These are phyloP conservation scores for Theodoxus fluviatilis DNA, from an alignment of 2,888 invertebrate genomes.

Conservation along the genomic window DNA sequence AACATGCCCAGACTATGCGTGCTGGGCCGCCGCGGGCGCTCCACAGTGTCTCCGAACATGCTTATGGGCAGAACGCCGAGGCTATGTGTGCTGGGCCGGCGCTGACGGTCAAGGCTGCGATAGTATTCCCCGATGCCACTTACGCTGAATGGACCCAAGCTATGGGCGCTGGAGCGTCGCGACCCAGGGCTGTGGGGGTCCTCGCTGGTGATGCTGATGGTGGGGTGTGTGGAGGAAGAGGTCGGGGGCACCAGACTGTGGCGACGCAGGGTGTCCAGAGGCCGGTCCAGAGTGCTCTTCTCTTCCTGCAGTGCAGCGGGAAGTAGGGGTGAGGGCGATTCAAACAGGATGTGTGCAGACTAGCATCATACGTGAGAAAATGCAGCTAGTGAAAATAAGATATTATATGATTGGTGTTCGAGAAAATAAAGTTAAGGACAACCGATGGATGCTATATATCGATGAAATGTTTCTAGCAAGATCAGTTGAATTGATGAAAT, in stretches of 20 bases:
- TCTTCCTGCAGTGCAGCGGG: constrained; percentile 41
- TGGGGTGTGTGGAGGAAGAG: constrained; percentile 35
- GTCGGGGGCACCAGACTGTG: constrained; percentile 53
- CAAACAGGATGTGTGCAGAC: too few relatives aligned
- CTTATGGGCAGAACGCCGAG: constrained; percentile 54
- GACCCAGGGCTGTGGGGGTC: constrained; percentile 47
- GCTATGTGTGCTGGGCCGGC: constrained; percentile 52
- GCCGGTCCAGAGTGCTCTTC: constrained; percentile 39
- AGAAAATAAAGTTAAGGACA: too few relatives aligned
- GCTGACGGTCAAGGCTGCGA: constrained; percentile 32
- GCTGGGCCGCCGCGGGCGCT: constrained; percentile 54
- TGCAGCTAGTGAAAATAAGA: too few relatives aligned
- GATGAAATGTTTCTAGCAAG: too few relatives aligned
- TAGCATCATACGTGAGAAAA: too few relatives aligned
- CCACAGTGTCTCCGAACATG: constrained; percentile 53
- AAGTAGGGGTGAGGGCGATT: too few relatives aligned
- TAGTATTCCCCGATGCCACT: constrained; percentile 39
- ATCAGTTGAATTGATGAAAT: too few relatives aligned
- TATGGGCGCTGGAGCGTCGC: constrained; percentile 60
- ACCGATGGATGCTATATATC: too few relatives aligned
- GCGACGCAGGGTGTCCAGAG: constrained; percentile 43
- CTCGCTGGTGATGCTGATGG: constrained; percentile 52
- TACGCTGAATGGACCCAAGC: constrained; percentile 52
- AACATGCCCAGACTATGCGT: constrained; percentile 57
- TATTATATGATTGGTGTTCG: too few relatives aligned